phyloP scores from a whole-genome alignment of 2,113 vertebrate species.

The Oreotrochilus melanogaster region DNA sequence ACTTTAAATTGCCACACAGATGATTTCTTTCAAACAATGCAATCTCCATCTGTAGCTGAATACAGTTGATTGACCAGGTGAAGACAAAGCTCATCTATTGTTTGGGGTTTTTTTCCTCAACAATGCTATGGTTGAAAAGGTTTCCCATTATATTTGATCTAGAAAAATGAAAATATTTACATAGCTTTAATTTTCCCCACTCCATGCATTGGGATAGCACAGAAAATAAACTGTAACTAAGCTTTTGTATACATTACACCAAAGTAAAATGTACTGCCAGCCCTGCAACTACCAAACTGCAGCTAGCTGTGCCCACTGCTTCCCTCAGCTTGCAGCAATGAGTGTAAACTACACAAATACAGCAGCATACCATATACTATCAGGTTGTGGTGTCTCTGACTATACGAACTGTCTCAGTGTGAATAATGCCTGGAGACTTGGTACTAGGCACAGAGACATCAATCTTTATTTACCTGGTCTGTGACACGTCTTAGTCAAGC shows the following conservation, averaged over 20 bases:
- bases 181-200: background rate
- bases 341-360: background rate
- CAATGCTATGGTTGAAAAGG: background rate
- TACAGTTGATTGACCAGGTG: background rate
- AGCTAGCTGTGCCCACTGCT: background rate
- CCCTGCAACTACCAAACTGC: background rate
- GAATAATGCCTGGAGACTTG: background rate
- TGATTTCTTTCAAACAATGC: background rate
- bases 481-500: background rate
- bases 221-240: background rate
- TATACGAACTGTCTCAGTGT: fast-evolving
- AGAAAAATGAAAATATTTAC: background rate
- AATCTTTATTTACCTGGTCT: background rate
- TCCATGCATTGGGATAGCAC: background rate
- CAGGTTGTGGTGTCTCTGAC: background rate
- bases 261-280: background rate
- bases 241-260: background rate
- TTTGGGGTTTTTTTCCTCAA: background rate
- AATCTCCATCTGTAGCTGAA: background rate
- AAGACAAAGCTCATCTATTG: background rate
- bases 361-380: background rate
- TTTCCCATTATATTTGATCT: background rate
- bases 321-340: background rate
- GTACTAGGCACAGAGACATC: fast-evolving
- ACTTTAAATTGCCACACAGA: background rate